Percentiles rank a stretch among this genome's conserved stretches.
Conservation (phyloP, 2,113 vertebrate species). For the crab-eating macaque (Macaca fascicularis) region T2T-MFA8v1.1 NC_088394.1:53610501-53611000, state of each 20-base stretch:
- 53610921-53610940: too few species aligned
- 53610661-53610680: too few species aligned
- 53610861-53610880: neutral
- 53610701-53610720: neutral
- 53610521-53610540: too few species aligned
- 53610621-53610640: too few species aligned
- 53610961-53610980: neutral
- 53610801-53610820: neutral
- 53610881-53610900: too few species aligned
- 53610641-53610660: too few species aligned
- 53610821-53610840: neutral
- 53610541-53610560: too few species aligned
- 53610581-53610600: too few species aligned
- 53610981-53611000: neutral
- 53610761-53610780: neutral
- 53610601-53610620: too few species aligned
- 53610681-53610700: neutral
- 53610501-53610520: too few species aligned
- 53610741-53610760: neutral
- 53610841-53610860: neutral
- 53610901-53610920: neutral
- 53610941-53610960: neutral
- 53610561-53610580: too few species aligned
- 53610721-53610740: neutral
- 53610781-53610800: neutral